Base-by-base conservation (phyloP, 2,888 invertebrate genomes). In the Bellardia bayeri region DNA sequence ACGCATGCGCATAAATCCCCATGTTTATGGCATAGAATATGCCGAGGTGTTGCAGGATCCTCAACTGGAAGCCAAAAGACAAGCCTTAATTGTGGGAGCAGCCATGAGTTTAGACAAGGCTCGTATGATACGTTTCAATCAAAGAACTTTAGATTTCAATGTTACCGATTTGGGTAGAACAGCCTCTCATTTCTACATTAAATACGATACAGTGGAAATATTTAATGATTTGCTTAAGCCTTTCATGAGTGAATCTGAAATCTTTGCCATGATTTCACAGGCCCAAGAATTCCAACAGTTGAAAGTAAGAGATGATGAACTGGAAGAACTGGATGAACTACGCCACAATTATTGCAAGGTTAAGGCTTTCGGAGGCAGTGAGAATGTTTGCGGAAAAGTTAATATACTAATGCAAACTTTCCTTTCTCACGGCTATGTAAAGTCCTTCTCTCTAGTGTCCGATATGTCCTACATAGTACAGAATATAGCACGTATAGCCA, bases 151-250 rank as follows among this genome's bases (percentile, higher is more conserved):
- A 71, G 97, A 97, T 91, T 95, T 98, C 13, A 95, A 95, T 90
- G 94, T 96, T 2, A 97, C 97, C 2, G 96, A 99, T 94, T 94
- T 99, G 89, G 99, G 99, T 0, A 95, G 99, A 80, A 99, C 98
- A 14, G 99, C 99, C 0, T 99, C 99, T 92, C 98, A 99, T 93
- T 99, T 97, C 94, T 99, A 99, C 94, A 98, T 99, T 86, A 99
- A 98, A 88, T 97, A 97, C 92, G 98, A 98, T 90, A 99, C 99
- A 0, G 97, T 99, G 90, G 97, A 98, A 93, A 96, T 97, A 30
- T 98, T 99, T 93, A 98, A 98, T 93, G 97, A 98, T 88, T 95
- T 96, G 91, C 95, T 98, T 88, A 95, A 95, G 82, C 95, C 96
- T 54, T 95, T 97, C 40, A 98, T 99, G 97, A 96, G 96, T 4